Percentiles rank a stretch among this genome's conserved stretches.
These are phyloP conservation scores for Pholis gunnellus DNA, from an alignment of 2,113 vertebrate species.

Conservation along the genomic window DNA sequence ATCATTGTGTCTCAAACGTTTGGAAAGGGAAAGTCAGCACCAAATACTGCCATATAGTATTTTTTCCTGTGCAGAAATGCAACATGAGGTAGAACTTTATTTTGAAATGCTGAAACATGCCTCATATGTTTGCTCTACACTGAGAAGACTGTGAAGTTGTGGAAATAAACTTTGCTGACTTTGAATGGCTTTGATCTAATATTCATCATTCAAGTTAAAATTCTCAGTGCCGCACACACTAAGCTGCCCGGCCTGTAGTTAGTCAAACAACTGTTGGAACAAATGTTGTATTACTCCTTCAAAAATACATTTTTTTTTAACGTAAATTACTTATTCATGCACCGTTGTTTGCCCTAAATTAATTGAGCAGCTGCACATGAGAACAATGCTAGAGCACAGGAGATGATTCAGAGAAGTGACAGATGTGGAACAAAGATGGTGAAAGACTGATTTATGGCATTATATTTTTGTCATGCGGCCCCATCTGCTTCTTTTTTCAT, in stretches of 20 bases:
- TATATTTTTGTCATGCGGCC: constrained; percentile 44
- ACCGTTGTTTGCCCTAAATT: constrained; percentile 41
- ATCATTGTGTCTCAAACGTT: neutral
- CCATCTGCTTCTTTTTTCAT: constrained; percentile 52
- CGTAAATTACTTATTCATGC: constrained; percentile 38
- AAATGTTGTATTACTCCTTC: constrained; percentile 15
- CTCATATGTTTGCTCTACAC: neutral
- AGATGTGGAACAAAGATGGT: constrained; percentile 54
- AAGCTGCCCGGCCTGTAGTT: constrained; percentile 17
- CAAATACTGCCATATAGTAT: neutral
- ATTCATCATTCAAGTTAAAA: constrained; percentile 6
- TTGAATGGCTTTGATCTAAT: constrained; percentile 28
- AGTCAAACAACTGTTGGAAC: constrained; percentile 30
- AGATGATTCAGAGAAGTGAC: constrained; percentile 43
- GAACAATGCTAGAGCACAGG: constrained; percentile 20
- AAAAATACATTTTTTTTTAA: constrained; percentile 26
- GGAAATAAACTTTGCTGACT: neutral
- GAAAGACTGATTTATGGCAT: constrained; percentile 50
- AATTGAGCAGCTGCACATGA: constrained; percentile 45
- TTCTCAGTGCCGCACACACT: neutral
- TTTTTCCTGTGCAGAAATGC: neutral
- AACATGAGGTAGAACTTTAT: neutral
- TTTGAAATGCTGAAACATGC: constrained; percentile 2
- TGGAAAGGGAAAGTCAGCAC: neutral
- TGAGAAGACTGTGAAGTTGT: neutral